Conservation (phyloP, 2,113 vertebrate species). For the Polyodon spathula region DNA sequence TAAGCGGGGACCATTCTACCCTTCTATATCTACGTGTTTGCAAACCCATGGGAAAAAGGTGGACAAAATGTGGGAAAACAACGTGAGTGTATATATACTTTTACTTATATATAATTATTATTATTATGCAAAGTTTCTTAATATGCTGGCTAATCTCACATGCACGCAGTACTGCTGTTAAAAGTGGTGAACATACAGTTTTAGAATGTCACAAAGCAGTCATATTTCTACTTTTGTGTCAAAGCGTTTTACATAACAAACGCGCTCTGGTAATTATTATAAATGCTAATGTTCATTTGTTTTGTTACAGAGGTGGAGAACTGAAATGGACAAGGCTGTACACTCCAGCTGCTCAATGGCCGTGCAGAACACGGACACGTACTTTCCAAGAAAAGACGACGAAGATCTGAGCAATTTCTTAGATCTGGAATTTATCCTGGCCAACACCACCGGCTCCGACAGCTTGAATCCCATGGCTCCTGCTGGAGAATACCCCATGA, state of each 20-base stretch:
- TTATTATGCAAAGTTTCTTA: background rate
- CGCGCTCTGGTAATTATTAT: background rate
- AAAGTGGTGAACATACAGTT: too few relatives aligned
- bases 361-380: constrained; percentile 44
- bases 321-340: constrained; percentile 44
- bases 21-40: constrained; percentile 84
- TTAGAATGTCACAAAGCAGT: too few relatives aligned
- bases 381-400: constrained; percentile 59
- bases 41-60: constrained; percentile 71
- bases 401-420: constrained; percentile 76
- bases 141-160: too few relatives aligned
- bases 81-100: constrained; percentile 68
- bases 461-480: constrained; percentile 30
- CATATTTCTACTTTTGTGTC: too few relatives aligned
- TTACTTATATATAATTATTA: too few relatives aligned
- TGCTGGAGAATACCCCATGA: constrained; percentile 47
- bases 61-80: too few relatives aligned
- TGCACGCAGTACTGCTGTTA: too few relatives aligned
- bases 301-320: constrained; percentile 68
- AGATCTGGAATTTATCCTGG: constrained; percentile 88
- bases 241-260: background rate
- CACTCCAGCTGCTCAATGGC: constrained; percentile 42
- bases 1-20: constrained; percentile 74
- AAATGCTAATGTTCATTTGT: background rate
- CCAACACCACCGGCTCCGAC: constrained; percentile 61